A percentile compares a stretch with the other conserved stretches of the same genome.
Evolutionary conservation across 1,140 invertebrate genomes (phyloP).

Genomic region (Bemisia tabaci): DNA sequence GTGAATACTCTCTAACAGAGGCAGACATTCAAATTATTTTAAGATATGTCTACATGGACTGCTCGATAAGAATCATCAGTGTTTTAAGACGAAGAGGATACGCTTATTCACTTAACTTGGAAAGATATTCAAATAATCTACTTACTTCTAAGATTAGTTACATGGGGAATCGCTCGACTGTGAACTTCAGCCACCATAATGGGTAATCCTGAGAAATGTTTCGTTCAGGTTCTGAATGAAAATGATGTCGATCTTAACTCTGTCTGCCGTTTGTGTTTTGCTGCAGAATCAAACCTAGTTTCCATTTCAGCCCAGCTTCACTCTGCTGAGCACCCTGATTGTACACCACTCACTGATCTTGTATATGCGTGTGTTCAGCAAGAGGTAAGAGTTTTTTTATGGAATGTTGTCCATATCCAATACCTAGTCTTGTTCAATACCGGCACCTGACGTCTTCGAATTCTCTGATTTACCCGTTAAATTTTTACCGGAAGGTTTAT

Average conservation of each 20-base stretch:
- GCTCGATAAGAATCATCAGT: neutral
- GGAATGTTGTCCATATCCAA: too few species aligned
- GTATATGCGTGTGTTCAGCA: neutral
- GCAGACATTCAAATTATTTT: too few species aligned
- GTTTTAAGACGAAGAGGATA: neutral
- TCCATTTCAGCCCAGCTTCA: neutral
- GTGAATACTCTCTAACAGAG: too few species aligned
- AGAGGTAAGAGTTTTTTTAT: too few species aligned
- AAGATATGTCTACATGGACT: neutral
- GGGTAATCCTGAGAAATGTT: neutral
- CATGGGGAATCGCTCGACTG: too few species aligned
- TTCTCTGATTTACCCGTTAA: neutral
- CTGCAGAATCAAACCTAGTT: neutral
- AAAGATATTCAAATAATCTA: too few species aligned
- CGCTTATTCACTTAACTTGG: too few species aligned
- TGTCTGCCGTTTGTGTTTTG: neutral
- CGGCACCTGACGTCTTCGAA: neutral
- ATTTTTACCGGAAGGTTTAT: too few species aligned
- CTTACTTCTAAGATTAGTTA: too few species aligned
- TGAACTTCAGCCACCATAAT: neutral
- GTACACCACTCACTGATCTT: neutral
- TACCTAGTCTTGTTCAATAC: neutral
- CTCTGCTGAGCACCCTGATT: neutral
- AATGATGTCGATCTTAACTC: neutral
- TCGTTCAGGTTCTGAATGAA: neutral